Evolutionary conservation across 2,113 vertebrate genomes (phyloP).

Genomic region (Scomber japonicus): DNA sequence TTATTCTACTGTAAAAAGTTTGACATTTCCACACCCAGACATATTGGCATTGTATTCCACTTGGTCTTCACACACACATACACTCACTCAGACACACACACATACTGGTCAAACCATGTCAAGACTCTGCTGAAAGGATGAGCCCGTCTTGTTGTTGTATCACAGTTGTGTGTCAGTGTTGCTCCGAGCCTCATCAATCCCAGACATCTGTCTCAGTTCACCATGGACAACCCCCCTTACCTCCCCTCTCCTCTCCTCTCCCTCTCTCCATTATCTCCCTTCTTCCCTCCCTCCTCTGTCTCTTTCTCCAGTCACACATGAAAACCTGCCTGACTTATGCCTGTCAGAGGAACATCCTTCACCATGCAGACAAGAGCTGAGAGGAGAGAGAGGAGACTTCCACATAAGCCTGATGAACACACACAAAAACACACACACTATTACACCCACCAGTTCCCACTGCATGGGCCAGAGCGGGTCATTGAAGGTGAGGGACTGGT

Average conservation of each 20-base stretch:
- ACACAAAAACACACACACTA: conserved; percentile 25
- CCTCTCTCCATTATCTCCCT: conserved; percentile 44
- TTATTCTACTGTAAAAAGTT: neutral
- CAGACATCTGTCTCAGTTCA: conserved; percentile 76
- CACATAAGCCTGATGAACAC: conserved; percentile 54
- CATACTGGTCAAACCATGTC: conserved; percentile 20
- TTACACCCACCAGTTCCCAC: conserved; percentile 86
- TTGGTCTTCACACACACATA: conserved; percentile 13
- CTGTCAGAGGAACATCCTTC: conserved; percentile 77
- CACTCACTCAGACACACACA: conserved; percentile 1
- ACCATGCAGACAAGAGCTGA: conserved; percentile 47
- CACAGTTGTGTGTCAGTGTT: conserved; percentile 65
- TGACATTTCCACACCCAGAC: neutral
- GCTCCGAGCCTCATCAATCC: conserved; percentile 75
- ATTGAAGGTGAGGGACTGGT: conserved; percentile 89
- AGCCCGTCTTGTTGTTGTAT: conserved; percentile 55
- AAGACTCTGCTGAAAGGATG: conserved; percentile 41
- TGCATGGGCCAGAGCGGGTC: conserved; percentile 89
- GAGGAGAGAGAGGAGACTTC: conserved; percentile 41
- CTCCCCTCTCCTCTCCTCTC: conserved; percentile 31
- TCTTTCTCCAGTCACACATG: conserved; percentile 74
- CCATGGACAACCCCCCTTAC: conserved; percentile 62
- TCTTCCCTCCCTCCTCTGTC: conserved; percentile 53
- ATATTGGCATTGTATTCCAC: neutral
- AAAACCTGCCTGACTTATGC: conserved; percentile 75